Evolutionary conservation across 1,140 invertebrate species (phyloP).

Genomic region (Uloborus diversus): DNA sequence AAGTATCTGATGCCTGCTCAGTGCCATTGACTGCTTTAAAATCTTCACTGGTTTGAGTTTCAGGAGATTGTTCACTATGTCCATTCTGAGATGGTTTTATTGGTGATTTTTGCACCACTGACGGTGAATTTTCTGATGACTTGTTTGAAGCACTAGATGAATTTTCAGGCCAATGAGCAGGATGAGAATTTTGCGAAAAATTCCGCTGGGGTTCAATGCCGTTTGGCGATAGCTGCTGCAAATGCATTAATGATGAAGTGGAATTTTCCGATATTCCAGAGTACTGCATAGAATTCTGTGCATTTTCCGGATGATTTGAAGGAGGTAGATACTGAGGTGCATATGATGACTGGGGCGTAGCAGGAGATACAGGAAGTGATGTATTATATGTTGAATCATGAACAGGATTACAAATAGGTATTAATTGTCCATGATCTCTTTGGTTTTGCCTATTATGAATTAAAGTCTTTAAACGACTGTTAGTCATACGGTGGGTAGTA

Average conservation of each 20-base stretch:
- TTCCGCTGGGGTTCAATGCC: constrained; percentile 9
- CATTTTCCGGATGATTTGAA: constrained; percentile 7
- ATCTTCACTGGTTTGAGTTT: neutral
- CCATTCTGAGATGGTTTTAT: constrained; percentile 42
- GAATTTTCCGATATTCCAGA: constrained; percentile 15
- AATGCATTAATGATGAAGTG: constrained; percentile 36
- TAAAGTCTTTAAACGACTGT: constrained; percentile 60
- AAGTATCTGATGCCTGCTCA: constrained; percentile 3
- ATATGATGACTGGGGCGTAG: neutral
- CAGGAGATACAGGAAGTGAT: constrained; percentile 10
- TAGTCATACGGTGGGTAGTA: constrained; percentile 60
- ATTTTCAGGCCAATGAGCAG: constrained; percentile 11
- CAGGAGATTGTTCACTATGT: neutral
- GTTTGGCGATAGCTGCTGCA: constrained; percentile 45
- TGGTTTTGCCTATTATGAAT: constrained; percentile 61
- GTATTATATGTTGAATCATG: constrained; percentile 20
- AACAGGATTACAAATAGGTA: constrained; percentile 32
- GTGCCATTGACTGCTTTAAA: neutral
- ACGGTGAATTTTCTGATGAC: neutral
- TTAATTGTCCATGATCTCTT: constrained; percentile 57
- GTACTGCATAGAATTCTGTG: constrained; percentile 15
- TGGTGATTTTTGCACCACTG: constrained; percentile 1
- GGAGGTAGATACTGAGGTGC: constrained; percentile 47
- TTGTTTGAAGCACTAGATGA: neutral
- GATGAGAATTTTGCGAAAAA: constrained; percentile 1